A percentile compares a stretch with the other conserved stretches of the same genome.
Evolutionary conservation across 2,888 invertebrate species (phyloP).

Genomic region (Stenodema calcarata): DNA sequence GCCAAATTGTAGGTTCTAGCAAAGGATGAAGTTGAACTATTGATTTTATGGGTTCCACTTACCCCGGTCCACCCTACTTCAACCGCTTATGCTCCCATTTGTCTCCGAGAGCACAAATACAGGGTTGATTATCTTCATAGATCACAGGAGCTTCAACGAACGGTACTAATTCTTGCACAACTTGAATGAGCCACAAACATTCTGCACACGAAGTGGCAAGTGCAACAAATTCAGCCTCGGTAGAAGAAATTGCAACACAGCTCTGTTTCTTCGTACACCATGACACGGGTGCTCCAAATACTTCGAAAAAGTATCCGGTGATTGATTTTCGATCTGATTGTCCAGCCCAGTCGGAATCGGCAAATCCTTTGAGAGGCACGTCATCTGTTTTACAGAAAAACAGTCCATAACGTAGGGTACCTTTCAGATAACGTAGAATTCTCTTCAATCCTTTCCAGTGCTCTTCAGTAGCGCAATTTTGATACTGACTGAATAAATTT

Average conservation of each 20-base stretch:
- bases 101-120: constrained; percentile 23
- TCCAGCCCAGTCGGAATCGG: constrained; percentile 32
- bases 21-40: no score
- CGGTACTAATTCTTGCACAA: constrained; percentile 8
- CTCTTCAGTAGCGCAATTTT: constrained; percentile 48
- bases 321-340: constrained; percentile 36
- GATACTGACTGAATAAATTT: constrained; percentile 52
- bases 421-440: constrained; percentile 52
- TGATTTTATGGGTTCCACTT: no score
- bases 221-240: constrained; percentile 47
- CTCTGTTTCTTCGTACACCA: constrained; percentile 33
- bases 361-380: constrained; percentile 7
- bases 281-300: constrained; percentile 17
- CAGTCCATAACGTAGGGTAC: constrained; percentile 32
- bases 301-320: constrained; percentile 34
- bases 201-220: constrained; percentile 40
- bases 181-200: constrained; percentile 29
- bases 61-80: no score
- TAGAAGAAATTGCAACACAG: constrained; percentile 28
- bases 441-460: constrained; percentile 50
- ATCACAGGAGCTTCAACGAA: not conserved
- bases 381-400: not conserved
- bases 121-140: constrained; percentile 51
- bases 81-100: constrained; percentile 19
- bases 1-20: no score